Conservation (phyloP, 2,797 vertebrate genomes). For the Molossus alvarezi region DNA sequence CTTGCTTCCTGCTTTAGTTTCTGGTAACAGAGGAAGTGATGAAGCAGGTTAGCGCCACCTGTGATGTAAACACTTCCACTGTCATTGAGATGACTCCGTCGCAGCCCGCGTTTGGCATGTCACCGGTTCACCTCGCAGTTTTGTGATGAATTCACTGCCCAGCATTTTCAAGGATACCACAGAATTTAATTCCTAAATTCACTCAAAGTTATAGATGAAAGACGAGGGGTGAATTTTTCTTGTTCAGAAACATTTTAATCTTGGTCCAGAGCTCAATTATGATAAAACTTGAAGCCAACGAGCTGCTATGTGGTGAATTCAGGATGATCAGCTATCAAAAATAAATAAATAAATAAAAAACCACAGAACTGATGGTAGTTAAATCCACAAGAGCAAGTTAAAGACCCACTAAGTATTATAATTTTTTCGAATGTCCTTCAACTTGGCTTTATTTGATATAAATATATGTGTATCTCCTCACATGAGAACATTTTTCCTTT, state of each 20-base stretch:
- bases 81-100: not conserved
- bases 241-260: not conserved
- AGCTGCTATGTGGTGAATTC: not conserved
- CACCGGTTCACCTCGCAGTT: not conserved
- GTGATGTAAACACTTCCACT: not conserved
- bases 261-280: not conserved
- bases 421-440: not conserved
- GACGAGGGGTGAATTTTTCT: not conserved
- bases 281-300: not conserved
- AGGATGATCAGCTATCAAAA: not conserved
- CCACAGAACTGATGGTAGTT: not conserved
- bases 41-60: not conserved
- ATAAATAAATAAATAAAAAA: not conserved
- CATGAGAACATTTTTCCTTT: too few species aligned
- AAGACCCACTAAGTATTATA: not conserved
- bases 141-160: slow-evolving; percentile 30
- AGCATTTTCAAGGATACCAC: not conserved
- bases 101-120: not conserved
- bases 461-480: too few species aligned
- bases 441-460: not conserved
- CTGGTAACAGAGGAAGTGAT: not conserved
- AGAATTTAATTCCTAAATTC: slow-evolving; percentile 52
- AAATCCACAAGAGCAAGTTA: not conserved
- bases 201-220: not conserved
- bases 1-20: not conserved